Percentiles rank a stretch among this genome's conserved stretches.
phyloP scores from a whole-genome alignment of 2,888 invertebrate genomes.

The Amblyteles armatorius region DNA sequence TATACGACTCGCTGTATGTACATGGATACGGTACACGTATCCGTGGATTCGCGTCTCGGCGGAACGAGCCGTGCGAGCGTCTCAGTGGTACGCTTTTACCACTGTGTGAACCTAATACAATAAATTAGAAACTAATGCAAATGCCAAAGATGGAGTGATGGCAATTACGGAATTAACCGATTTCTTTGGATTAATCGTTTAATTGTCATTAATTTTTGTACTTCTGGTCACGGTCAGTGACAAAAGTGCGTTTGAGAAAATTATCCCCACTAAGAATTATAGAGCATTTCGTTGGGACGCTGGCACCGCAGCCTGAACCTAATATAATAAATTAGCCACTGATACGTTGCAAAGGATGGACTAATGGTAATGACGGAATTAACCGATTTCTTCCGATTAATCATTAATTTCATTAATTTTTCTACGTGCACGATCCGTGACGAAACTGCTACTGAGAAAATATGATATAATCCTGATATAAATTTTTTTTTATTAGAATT shows the following conservation, averaged over 20 bases:
- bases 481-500: too few relatives aligned
- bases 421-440: too few relatives aligned
- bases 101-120: slow-evolving; percentile 8
- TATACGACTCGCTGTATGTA: slow-evolving; percentile 40
- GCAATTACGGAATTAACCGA: slow-evolving; percentile 7
- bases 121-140: slow-evolving; percentile 29
- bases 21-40: background rate
- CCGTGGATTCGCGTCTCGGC: slow-evolving; percentile 24
- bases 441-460: too few relatives aligned
- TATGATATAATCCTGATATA: too few relatives aligned
- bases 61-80: slow-evolving; percentile 31
- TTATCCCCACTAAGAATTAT: too few relatives aligned
- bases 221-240: background rate
- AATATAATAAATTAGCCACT: too few relatives aligned
- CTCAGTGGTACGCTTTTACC: slow-evolving; percentile 15
- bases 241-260: background rate
- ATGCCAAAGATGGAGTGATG: slow-evolving; percentile 19
- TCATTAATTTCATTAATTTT: too few relatives aligned
- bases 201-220: background rate
- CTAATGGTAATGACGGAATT: too few relatives aligned
- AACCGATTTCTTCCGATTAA: too few relatives aligned
- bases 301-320: too few relatives aligned
- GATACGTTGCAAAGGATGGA: too few relatives aligned
- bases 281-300: slow-evolving; percentile 16
- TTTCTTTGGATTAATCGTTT: background rate